Evolutionary conservation across 2,888 invertebrate genomes (phyloP), one percentile per base, ranked within the genome.

Genomic region (Rhaphigaster nebulosa): DNA sequence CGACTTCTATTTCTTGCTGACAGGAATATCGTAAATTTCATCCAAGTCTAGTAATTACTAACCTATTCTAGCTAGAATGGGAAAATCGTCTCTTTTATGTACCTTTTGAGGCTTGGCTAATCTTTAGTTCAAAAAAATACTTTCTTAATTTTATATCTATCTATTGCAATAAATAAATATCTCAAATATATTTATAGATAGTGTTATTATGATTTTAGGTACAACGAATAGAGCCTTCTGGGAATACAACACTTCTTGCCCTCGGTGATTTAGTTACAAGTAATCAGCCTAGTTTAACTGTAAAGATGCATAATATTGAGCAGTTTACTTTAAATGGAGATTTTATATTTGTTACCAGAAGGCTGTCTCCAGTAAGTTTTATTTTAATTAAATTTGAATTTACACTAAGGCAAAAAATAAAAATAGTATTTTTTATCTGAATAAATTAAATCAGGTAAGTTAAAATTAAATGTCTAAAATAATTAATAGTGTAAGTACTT

Each of bases 291-390:
- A 88, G 87, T 56, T 84, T 91, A 76, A 91, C 88, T 88, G 94
- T 95, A 1, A 93, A 97, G 52, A 95, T 97, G 87, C 95, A 95
- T 34, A 95, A 96, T 92, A 96, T 97, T 1, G 96, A 96, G 93
- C 97, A 98, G 93, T 97, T 98, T 94, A 96, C 97, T 93, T 95
- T 97, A 56, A 96, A 96, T 93, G 97, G 96, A 29, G 97, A 97
- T 93, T 98, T 96, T 93, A 96, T 98, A 95, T 98, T 98, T 94
- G 97, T 96, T 0, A 97, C 97, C 0, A 96, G 96, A 93, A 96
- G 95, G 93, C 94, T 94, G 87, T 60, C 88, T 54, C 65, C 90
- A 34, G 91, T 92, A 87, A 91, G 91, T 87, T n/a, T 87, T 10
- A 2, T 50, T 18, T 41, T n/a, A 26, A 84, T 3, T 20, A 38